Conservation (phyloP, 2,113 vertebrate species). For the Calyptommatus sinebrachiatus region DNA sequence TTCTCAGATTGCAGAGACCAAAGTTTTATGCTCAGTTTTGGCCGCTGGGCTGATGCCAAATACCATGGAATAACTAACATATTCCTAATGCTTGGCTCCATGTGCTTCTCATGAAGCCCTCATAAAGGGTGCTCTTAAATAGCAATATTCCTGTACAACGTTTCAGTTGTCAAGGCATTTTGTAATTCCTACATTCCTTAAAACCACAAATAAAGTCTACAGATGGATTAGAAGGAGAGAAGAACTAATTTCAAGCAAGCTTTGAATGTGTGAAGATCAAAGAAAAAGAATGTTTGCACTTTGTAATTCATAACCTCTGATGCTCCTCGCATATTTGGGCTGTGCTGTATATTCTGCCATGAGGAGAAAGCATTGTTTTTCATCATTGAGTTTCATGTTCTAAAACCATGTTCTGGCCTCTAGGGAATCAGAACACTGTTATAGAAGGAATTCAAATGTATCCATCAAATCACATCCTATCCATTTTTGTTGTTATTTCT, state of each 20-base stretch:
- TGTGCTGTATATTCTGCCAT: no score
- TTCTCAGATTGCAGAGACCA: slow-evolving; percentile 5
- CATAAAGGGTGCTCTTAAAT: not conserved
- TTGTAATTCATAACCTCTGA: no score
- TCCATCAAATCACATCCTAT: no score
- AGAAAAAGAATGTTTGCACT: not conserved
- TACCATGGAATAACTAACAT: not conserved
- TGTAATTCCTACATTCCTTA: not conserved
- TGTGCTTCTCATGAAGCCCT: not conserved
- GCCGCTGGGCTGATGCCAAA: not conserved
- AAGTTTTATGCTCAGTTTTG: not conserved
- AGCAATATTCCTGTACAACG: not conserved
- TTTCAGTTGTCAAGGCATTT: not conserved
- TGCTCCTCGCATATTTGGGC: not conserved
- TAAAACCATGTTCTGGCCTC: no score
- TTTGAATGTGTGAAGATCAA: not conserved
- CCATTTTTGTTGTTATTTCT: no score
- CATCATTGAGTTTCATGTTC: no score
- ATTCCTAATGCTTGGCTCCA: not conserved
- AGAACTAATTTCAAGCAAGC: not conserved
- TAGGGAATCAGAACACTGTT: no score
- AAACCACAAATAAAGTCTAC: not conserved
- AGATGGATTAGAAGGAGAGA: not conserved
- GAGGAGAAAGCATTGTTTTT: no score
- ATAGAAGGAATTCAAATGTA: no score